Evolutionary conservation across 2,113 vertebrate species (phyloP), one percentile per base, ranked within the genome.

Genomic region (Poeciliopsis turrubarensis): DNA sequence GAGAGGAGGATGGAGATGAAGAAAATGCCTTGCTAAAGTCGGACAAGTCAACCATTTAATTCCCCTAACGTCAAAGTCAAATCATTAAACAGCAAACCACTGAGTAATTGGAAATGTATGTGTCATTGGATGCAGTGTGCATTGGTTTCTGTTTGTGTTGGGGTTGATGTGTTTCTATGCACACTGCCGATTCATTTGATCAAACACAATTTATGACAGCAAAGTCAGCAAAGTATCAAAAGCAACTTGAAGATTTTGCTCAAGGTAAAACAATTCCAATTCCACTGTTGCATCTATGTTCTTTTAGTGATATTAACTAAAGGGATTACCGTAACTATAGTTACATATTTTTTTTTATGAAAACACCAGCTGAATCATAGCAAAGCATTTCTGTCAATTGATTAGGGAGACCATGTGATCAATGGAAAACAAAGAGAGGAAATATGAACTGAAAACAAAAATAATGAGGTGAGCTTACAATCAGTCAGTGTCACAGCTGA

Each of bases 61-160:
- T 89, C 83, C 83, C 80, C 81, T 79, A 86, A 69, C 74, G 85
- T 68, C 72, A 83, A 83, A 90, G 87, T 86, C 83, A 86, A 90
- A 86, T 91, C 80, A 89, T 92, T 91, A 91, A 92, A 83, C 85
- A 86, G 84, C 83, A 89, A 90, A 85, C 81, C 65, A 89, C 69
- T 81, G 84, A 88, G 88, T 89, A 92, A 94, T 91, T 92, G 80
- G 68, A 72, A 87, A 80, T 80, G 62, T 81, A 68, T 77, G 66
- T 66, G 54, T 79, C 65, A 74, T 63, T 71, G 68, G 70, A 60
- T 80, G 39, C 54, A 60, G 34, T 76, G 37, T 67, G 68, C 73
- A 32, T 67, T 74, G 67, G 66, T 74, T 37, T 72, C 26, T n/a
- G 22, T 64, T 71, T 82, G 60, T 75, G 66, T 74, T 30, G 65